Evolutionary conservation across 2,797 vertebrate genomes (phyloP).

Genomic region (Danionella dracula): DNA sequence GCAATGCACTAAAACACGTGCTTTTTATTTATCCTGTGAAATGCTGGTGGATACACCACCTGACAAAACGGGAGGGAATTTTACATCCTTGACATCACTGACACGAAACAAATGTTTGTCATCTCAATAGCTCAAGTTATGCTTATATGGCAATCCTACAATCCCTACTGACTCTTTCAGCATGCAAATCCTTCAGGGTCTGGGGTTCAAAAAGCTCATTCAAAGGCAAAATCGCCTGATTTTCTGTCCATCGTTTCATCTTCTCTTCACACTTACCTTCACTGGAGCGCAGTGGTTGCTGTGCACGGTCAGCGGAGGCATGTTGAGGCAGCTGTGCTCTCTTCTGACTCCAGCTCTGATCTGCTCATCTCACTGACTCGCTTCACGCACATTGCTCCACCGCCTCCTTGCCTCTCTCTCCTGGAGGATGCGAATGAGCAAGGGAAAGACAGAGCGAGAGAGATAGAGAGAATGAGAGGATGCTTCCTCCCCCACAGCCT

Average conservation of each 20-base stretch:
- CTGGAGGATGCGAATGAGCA: conserved; percentile 28
- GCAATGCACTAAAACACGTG: conserved; percentile 52
- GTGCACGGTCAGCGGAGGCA: conserved; percentile 63
- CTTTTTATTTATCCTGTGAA: neutral
- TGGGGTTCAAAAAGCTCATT: neutral
- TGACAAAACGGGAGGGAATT: too few species aligned
- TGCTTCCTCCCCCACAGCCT: conserved; percentile 37
- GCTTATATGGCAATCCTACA: neutral
- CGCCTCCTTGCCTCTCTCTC: conserved; percentile 28
- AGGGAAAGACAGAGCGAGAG: conserved; percentile 43
- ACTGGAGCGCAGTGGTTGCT: conserved; percentile 65
- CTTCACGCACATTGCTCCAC: conserved; percentile 54
- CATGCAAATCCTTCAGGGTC: neutral
- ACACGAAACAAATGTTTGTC: conserved; percentile 8
- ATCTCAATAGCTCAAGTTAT: neutral
- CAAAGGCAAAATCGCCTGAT: neutral
- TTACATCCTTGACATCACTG: too few species aligned
- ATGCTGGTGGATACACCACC: neutral
- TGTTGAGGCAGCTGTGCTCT: conserved; percentile 63
- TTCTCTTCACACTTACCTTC: conserved; percentile 62
- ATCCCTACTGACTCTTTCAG: conserved; percentile 6
- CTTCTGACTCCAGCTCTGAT: conserved; percentile 51
- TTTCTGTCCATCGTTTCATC: neutral
- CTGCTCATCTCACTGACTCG: conserved; percentile 47
- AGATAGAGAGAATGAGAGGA: conserved; percentile 24